Evolutionary conservation across 2,888 invertebrate species (phyloP).

Genomic region (Phortica okadai): DNA sequence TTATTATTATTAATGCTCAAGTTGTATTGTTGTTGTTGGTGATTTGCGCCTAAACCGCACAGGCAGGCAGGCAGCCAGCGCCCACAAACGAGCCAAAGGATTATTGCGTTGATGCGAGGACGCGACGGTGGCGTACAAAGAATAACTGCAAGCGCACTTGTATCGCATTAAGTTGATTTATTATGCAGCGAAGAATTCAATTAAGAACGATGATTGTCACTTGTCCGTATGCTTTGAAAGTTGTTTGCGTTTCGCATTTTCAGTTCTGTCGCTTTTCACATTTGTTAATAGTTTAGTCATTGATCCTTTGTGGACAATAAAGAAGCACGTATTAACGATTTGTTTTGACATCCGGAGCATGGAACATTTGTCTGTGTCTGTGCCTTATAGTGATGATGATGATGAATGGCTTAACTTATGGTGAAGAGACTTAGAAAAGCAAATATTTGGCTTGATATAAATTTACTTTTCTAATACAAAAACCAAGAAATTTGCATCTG

Average conservation of each 20-base stretch:
- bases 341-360: conserved; percentile 18
- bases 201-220: conserved; percentile 75
- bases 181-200: conserved; percentile 74
- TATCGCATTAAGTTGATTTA: conserved; percentile 74
- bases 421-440: no score
- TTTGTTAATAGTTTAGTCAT: conserved; percentile 14
- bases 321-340: conserved; percentile 41
- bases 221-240: conserved; percentile 73
- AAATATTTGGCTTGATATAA: no score
- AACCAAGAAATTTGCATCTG: no score
- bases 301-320: neutral
- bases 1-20: conserved; percentile 22
- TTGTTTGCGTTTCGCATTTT: conserved; percentile 32
- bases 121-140: conserved; percentile 45
- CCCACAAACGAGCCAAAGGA: conserved; percentile 61
- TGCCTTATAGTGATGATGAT: no score
- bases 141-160: conserved; percentile 67
- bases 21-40: conserved; percentile 29
- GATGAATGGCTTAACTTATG: no score
- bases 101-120: conserved; percentile 44
- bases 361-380: no score
- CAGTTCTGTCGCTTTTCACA: neutral
- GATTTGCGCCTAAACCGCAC: conserved; percentile 63
- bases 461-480: no score
- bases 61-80: conserved; percentile 26